phyloP scores from a whole-genome alignment of 2,797 vertebrate genomes.

The Linurgus olivaceus region DNA sequence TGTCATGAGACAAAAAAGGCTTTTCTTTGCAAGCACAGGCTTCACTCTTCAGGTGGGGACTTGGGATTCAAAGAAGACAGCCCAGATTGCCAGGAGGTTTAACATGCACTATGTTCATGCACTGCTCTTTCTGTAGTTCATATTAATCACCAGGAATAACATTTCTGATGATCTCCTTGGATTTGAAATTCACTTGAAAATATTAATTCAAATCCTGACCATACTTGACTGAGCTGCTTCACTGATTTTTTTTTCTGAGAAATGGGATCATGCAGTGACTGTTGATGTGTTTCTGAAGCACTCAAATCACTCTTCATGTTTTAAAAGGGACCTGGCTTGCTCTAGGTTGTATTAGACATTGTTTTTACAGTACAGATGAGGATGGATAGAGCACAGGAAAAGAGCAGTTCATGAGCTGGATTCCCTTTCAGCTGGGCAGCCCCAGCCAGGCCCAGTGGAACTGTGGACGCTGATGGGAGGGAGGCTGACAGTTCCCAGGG shows the following conservation, averaged over 20 bases:
- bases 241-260: not conserved
- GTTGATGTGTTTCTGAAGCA: not conserved
- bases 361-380: not conserved
- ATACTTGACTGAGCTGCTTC: not conserved
- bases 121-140: not conserved
- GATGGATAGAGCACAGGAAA: not conserved
- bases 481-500: not conserved
- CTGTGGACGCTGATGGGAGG: not conserved
- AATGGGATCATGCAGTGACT: not conserved
- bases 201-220: not conserved
- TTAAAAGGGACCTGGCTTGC: not conserved
- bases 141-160: not conserved
- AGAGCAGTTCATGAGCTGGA: not conserved
- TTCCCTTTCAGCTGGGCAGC: not conserved
- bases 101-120: not conserved
- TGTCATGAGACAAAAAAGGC: not conserved
- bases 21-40: not conserved
- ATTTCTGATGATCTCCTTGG: not conserved
- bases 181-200: not conserved
- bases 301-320: not conserved
- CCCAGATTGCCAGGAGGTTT: not conserved
- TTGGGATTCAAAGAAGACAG: not conserved
- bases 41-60: not conserved
- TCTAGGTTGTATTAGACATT: not conserved
- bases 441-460: not conserved